phyloP scores from a whole-genome alignment of 1,140 invertebrate genomes.

The Drosophila setifemur region DNA sequence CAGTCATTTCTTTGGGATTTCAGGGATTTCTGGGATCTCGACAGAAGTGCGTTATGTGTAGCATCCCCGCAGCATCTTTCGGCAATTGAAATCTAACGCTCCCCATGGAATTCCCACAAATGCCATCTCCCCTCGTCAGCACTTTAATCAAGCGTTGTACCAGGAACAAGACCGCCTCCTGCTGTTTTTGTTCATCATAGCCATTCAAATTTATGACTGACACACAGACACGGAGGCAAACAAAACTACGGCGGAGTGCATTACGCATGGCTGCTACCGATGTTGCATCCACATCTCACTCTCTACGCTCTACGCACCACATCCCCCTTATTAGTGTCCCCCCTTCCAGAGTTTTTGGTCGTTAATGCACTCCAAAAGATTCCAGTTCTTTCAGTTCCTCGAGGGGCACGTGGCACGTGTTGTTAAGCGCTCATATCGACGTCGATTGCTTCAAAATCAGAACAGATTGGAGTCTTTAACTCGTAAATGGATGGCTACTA shows the following conservation, averaged over 20 bases:
- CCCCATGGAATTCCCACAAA: not conserved
- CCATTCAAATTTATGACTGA: slow-evolving; percentile 52
- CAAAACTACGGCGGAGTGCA: slow-evolving; percentile 29
- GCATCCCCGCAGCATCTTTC: not conserved
- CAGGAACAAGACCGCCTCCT: slow-evolving; percentile 27
- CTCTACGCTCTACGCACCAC: not conserved
- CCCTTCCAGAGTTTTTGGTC: not conserved
- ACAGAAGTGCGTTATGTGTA: not conserved
- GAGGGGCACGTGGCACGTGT: slow-evolving; percentile 34
- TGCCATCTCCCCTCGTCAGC: slow-evolving; percentile 21
- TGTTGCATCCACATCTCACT: slow-evolving; percentile 30
- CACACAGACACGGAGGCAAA: slow-evolving; percentile 30
- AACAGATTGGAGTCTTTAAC: slow-evolving; percentile 22
- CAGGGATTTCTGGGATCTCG: not conserved
- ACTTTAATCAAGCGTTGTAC: slow-evolving; percentile 43
- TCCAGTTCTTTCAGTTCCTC: not conserved
- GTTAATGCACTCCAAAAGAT: slow-evolving; percentile 29
- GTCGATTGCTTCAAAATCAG: slow-evolving; percentile 18
- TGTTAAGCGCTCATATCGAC: not conserved
- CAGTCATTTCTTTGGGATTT: not conserved
- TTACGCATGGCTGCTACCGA: slow-evolving; percentile 29
- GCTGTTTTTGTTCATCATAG: slow-evolving; percentile 40
- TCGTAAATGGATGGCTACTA: slow-evolving; percentile 22
- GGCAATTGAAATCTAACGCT: not conserved
- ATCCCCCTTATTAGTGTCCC: no score